Conservation (phyloP, 2,888 invertebrate genomes). For the Lissocephala sabroskyi region DNA sequence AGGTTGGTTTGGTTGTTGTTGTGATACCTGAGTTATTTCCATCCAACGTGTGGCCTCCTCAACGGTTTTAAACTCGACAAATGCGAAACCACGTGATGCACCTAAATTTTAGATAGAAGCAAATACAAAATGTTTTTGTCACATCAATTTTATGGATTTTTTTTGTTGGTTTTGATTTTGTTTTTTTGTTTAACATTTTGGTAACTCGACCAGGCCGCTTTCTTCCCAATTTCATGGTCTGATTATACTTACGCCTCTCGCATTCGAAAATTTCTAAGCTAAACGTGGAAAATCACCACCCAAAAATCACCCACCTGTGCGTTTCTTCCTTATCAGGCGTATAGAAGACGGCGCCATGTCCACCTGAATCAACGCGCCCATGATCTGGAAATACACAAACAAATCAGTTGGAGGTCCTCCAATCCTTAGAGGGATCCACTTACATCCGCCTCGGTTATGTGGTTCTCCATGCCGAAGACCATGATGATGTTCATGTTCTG, state of each 20-base stretch:
- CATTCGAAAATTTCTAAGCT: too few species aligned
- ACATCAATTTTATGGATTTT: slow-evolving; percentile 66
- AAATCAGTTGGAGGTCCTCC: too few species aligned
- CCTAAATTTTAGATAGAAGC: slow-evolving; percentile 84
- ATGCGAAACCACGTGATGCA: slow-evolving; percentile 90
- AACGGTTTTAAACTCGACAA: slow-evolving; percentile 93
- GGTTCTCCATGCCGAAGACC: slow-evolving; percentile 82
- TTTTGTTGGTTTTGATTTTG: slow-evolving; percentile 23
- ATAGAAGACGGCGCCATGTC: slow-evolving; percentile 86
- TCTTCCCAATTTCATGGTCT: slow-evolving; percentile 26
- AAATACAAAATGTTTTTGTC: slow-evolving; percentile 75
- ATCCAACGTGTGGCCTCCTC: slow-evolving; percentile 92
- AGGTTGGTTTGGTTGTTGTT: slow-evolving; percentile 16
- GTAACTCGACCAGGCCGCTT: slow-evolving; percentile 19
- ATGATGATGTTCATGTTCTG: slow-evolving; percentile 80
- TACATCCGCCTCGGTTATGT: slow-evolving; percentile 85
- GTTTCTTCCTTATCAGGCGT: slow-evolving; percentile 85
- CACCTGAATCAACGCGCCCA: slow-evolving; percentile 82
- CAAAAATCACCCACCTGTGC: slow-evolving; percentile 79
- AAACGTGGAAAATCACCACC: too few species aligned
- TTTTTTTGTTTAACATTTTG: slow-evolving; percentile 25
- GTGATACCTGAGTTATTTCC: slow-evolving; percentile 84
- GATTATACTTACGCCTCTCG: slow-evolving; percentile 23
- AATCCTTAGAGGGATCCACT: too few species aligned
- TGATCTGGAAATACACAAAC: slow-evolving; percentile 81